Conservation (phyloP, 2,113 vertebrate genomes). For the Seriola dumerili region DNA sequence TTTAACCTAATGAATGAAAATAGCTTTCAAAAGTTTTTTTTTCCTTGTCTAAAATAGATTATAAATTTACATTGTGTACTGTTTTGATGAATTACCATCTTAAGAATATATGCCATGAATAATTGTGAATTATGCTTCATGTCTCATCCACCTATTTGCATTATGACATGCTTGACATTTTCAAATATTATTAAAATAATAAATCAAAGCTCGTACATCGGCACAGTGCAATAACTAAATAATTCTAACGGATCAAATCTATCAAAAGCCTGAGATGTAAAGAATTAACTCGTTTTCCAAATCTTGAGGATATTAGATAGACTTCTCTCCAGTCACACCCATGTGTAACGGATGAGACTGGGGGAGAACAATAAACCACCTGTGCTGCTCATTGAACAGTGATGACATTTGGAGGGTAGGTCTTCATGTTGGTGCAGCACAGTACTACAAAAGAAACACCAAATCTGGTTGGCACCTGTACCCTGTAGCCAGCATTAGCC, state of each 20-base stretch:
- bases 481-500: slow-evolving; percentile 69
- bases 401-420: slow-evolving; percentile 77
- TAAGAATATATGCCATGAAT: slow-evolving; percentile 48
- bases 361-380: slow-evolving; percentile 80
- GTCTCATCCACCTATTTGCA: slow-evolving; percentile 55
- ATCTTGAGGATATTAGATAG: slow-evolving; percentile 50
- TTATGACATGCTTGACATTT: slow-evolving; percentile 74
- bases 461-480: slow-evolving; percentile 73
- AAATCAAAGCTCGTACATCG: slow-evolving; percentile 58
- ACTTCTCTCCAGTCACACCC: slow-evolving; percentile 57
- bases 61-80: slow-evolving; percentile 17
- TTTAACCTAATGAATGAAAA: neutral
- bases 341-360: slow-evolving; percentile 59
- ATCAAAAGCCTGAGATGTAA: slow-evolving; percentile 56
- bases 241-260: slow-evolving; percentile 52
- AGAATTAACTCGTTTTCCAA: slow-evolving; percentile 60
- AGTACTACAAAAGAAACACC: slow-evolving; percentile 66
- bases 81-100: slow-evolving; percentile 45
- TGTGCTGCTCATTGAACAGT: slow-evolving; percentile 76
- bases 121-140: slow-evolving; percentile 55
- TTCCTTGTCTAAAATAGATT: neutral
- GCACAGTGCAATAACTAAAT: slow-evolving; percentile 46
- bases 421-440: slow-evolving; percentile 57
- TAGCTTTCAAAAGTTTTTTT: neutral
- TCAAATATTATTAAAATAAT: slow-evolving; percentile 73